Conservation (phyloP, 1,140 invertebrate genomes). For the Bombus soroeensis region DNA sequence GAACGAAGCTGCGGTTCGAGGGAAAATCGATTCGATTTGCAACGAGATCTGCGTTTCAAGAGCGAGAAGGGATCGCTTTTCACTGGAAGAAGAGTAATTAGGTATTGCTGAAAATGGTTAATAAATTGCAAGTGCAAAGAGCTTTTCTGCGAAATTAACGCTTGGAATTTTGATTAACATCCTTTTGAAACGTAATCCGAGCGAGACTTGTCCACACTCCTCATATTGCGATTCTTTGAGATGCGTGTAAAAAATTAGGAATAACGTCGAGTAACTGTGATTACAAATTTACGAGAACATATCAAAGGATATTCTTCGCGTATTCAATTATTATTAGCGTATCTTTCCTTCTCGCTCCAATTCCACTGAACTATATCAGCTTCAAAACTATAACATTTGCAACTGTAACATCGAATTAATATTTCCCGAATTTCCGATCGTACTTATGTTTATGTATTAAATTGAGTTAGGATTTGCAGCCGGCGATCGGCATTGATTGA, state of each 20-base stretch:
- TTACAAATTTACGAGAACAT: not conserved
- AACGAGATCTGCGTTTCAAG: not conserved
- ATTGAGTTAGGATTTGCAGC: too few species aligned
- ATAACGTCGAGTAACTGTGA: not conserved
- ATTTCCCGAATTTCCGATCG: not conserved
- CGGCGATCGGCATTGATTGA: not conserved
- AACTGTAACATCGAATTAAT: too few species aligned
- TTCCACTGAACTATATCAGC: too few species aligned
- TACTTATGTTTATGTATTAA: not conserved
- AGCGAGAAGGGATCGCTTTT: not conserved
- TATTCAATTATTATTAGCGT: not conserved
- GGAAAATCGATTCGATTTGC: not conserved
- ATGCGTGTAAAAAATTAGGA: not conserved
- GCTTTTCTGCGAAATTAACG: not conserved
- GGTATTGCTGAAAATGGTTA: not conserved
- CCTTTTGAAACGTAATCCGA: not conserved
- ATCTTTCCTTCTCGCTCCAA: too few species aligned
- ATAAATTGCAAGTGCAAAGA: not conserved
- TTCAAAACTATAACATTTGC: too few species aligned
- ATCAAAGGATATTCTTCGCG: not conserved
- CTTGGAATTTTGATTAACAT: constrained; percentile 16
- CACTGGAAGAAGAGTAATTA: constrained; percentile 1
- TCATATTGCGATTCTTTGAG: not conserved
- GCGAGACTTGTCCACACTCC: not conserved
- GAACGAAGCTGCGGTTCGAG: not conserved